A percentile compares a stretch with the other conserved stretches of the same genome.
These are phyloP conservation scores for Babylonia areolata DNA, from an alignment of 1,140 invertebrate genomes.

Conservation along the genomic window DNA sequence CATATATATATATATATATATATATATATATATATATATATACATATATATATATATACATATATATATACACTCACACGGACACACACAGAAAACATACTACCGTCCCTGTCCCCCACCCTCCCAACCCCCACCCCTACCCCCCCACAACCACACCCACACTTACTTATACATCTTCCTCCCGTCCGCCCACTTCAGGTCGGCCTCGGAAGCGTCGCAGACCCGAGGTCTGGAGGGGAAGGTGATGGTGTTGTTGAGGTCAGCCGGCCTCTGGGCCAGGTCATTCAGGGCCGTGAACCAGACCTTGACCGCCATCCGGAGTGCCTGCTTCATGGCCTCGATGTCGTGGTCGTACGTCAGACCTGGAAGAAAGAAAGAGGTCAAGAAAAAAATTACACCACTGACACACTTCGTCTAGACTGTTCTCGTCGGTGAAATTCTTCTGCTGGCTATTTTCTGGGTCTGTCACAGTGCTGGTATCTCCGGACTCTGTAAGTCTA, in stretches of 20 bases:
- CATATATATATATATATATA: background rate
- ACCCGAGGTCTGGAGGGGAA: background rate
- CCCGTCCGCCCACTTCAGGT: slow-evolving; percentile 42
- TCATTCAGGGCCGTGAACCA: slow-evolving; percentile 45
- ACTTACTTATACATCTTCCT: slow-evolving; percentile 49
- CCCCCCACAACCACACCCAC: background rate
- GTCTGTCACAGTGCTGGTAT: too few relatives aligned
- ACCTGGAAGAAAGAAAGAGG: slow-evolving; percentile 41
- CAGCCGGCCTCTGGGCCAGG: slow-evolving; percentile 24
- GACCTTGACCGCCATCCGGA: slow-evolving; percentile 42
- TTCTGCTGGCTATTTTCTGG: too few relatives aligned
- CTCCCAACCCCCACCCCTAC: background rate
- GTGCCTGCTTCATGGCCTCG: slow-evolving; percentile 45
- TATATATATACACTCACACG: background rate
- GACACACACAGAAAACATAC: background rate
- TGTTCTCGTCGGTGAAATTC: too few relatives aligned
- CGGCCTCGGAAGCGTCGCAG: background rate
- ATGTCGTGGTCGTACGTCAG: slow-evolving; percentile 40
- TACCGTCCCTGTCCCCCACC: background rate
- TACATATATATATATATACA: background rate
- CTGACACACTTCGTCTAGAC: too few relatives aligned
- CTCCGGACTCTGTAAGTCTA: too few relatives aligned
- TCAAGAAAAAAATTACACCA: too few relatives aligned
- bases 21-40: background rate
- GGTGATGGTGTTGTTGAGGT: slow-evolving; percentile 11